Base-by-base conservation (phyloP, 1,140 invertebrate genomes). In the Camponotus vicinus region DNA sequence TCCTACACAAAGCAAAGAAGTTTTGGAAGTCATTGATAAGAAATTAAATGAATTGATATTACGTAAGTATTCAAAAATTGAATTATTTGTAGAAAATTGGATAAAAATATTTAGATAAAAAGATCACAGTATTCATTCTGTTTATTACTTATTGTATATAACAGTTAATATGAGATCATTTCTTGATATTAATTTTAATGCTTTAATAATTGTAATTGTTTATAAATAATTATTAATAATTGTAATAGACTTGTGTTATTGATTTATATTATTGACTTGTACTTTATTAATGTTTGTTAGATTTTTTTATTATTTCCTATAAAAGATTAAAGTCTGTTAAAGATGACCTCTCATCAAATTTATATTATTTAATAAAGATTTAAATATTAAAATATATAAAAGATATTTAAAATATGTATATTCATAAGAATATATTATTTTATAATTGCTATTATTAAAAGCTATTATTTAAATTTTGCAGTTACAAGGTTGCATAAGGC, bases 401-500 rank as follows among this genome's bases (percentile, higher is more conserved):
- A 49, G 45, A 1, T 21, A 64, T 49, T 40, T 34, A 52, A 64
- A 15, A 9, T 75, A 45, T 45, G 11, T 40, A 61, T 69, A 52
- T 75, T 27, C 0, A 83, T 37, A 21, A 49, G 18, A 59, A 85
- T 45, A 32, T 77, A 67, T 61, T 42, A 32, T 34, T 78, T 66
- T n/a, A 42, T 59, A 21, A 42, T 59, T 8, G 34, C 21, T 59
- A 40, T 59, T 57, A 75, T 76, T 59, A 75, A 67, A 86, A 79
- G 55, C 84, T 86, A 87, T 88, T 90, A 87, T 89, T 45, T 15
- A 52, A 52, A 91, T 90, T 87, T 96, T 96, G 70, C 94, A 96
- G 96, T 95, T 64, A 98, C 97, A 0, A 96, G 96, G 88, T 94
- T 98, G 18, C 94, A 92, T 15, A 93, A 96, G 91, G 95, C 97